Base-by-base conservation (phyloP, 2,113 vertebrate genomes). In the Dasyornis broadbenti region DNA sequence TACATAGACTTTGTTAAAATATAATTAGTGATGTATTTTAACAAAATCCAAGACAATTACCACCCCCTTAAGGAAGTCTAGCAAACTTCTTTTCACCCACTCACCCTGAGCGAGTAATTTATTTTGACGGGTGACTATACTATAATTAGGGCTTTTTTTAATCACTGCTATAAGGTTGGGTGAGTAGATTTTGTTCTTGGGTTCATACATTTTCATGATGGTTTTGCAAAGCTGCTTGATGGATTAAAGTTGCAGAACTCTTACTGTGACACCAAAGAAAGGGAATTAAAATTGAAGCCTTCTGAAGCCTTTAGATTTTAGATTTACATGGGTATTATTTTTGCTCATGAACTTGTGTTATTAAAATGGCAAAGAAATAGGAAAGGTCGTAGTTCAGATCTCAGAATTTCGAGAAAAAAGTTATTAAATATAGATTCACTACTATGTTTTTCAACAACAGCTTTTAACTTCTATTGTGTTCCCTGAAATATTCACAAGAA, bases 111-210 rank as follows among this genome's bases (percentile, higher is more conserved):
- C 83, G 79, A 96, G 69, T 93, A 97, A 97, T 94, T 95, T 96
- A 93, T 96, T 97, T 96, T 97, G 94, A 95, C 19, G n/a, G 75
- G 85, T 93, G 90, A 94, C 90, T 96, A 78, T 82, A 90, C n/a
- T 61, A 82, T 89, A 96, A 95, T 96, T 93, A 93, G 52, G 40
- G n/a, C 13, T 79, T 93, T 92, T 93, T 94, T 72, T 16, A 95
- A 93, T 95, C 71, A 68, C 27, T 78, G 21, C 72, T 86, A 26
- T 76, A 71, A 89, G 72, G 56, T 77, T 95, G 59, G 65, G 69
- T 81, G 79, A 96, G 76, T 84, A 93, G 93, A 92, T 96, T 95
- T 93, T 90, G 71, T 92, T 86, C 82, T 50, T 75, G 56, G 44
- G 49, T 88, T 97, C 86, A 93, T 93, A 82, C 37, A 95, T 97